These are phyloP conservation scores for Phenganax subtilis DNA, from an alignment of 92 coral and sea anemone species.

Conservation along the genomic window DNA sequence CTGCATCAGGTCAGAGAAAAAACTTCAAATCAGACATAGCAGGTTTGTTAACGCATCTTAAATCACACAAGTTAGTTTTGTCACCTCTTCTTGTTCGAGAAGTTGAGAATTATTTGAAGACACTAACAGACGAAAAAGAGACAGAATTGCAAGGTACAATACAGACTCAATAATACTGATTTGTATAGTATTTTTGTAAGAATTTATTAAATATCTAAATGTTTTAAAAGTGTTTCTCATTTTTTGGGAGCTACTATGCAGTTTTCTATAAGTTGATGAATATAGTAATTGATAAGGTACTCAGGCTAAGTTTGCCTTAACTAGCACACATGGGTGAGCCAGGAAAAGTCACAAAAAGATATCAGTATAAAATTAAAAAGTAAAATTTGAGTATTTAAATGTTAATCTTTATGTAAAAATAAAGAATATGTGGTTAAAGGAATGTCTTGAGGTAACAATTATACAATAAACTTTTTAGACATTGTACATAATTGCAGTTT, in stretches of 20 bases:
- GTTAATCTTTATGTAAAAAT: no score
- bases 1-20: conserved; percentile 50
- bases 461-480: no score
- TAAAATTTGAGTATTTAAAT: no score
- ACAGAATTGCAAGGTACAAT: neutral
- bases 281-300: neutral
- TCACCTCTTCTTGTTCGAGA: neutral
- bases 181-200: neutral
- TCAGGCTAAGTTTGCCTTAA: no score
- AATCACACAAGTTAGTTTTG: neutral
- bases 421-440: no score
- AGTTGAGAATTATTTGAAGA: conserved; percentile 16
- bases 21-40: conserved; percentile 4
- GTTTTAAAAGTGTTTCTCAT: neutral
- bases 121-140: neutral
- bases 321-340: no score
- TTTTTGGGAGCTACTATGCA: neutral
- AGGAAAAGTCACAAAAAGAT: no score
- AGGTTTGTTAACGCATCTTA: conserved; percentile 1
- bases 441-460: no score
- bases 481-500: no score
- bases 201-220: neutral
- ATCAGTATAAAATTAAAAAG: no score
- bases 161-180: neutral
- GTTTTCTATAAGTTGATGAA: neutral